Evolutionary conservation across 1,140 invertebrate genomes (phyloP), one percentile per base, ranked within the genome.

Genomic region (Gonatopus flavifemur): DNA sequence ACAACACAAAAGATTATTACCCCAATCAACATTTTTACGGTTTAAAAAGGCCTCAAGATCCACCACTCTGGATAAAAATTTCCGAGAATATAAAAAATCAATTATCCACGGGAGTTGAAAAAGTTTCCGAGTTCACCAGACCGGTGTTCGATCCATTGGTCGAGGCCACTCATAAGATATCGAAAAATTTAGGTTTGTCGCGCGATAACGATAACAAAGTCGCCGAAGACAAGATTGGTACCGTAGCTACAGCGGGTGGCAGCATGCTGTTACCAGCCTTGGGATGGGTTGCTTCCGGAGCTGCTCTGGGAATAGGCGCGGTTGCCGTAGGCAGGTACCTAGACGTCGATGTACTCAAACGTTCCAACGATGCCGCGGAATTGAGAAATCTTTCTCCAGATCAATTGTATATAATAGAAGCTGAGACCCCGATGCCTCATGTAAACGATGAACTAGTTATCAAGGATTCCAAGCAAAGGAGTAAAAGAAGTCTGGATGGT

Each of bases 111-210:
- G 83, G 87, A 1, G 84, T 87, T 22, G 82, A 87, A 57, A 84
- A 82, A 16, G 82, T 90, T 31, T 83, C 86, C 12, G 83, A 86
- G 55, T 67, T 89, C 1, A 86, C 88, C 0, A 78, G 84, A 31
- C 87, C 88, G 0, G 86, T 89, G 1, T 78, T 88, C 9, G 86
- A 88, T 47, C 87, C 88, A 1, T 50, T 90, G 3, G 82, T 88
- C 0, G 88, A 90, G 72, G 88, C 87, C 0, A 87, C 88, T 0
- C 86, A 89, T 3, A 89, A 89, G 71, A 88, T 88, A 41, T 86
- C 86, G 2, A 80, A 88, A 45, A 90, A 89, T 66, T 72, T 89
- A 7, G 88, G 88, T 3, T 72, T 89, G 2, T 81, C 83, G 2
- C n/a, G n/a, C n/a, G n/a, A n/a, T n/a, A n/a, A n/a, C n/a, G 66